Conservation (phyloP, 2,797 vertebrate species). For the Pseudochirops corinnae region DNA sequence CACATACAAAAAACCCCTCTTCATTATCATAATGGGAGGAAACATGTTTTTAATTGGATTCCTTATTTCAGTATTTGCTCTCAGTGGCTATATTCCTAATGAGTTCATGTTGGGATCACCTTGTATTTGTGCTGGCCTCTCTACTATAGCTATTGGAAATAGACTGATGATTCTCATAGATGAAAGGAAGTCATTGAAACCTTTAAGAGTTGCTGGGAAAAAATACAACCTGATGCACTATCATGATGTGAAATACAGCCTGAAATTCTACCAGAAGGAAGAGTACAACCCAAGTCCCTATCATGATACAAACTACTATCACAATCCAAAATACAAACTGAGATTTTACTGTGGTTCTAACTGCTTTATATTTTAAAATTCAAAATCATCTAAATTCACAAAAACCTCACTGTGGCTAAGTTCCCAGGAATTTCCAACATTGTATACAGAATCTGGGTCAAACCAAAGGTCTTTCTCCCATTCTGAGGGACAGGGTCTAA, state of each 20-base stretch:
- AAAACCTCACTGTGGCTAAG: not conserved
- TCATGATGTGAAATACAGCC: too few relatives aligned
- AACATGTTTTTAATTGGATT: not conserved
- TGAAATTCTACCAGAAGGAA: too few relatives aligned
- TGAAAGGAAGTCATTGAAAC: too few relatives aligned
- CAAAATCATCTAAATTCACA: not conserved
- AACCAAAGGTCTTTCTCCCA: slow-evolving; percentile 2
- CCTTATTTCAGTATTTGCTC: not conserved
- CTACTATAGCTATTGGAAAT: not conserved
- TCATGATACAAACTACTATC: too few relatives aligned
- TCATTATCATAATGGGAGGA: not conserved
- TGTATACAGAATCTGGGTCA: not conserved
- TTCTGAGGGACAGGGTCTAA: not conserved
- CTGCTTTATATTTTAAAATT: not conserved
- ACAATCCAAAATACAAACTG: not conserved
- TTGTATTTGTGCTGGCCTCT: not conserved
- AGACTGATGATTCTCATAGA: not conserved
- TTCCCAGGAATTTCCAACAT: not conserved
- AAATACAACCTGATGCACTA: not conserved
- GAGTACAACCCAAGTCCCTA: not conserved
- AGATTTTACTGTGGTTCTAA: too few relatives aligned
- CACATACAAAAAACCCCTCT: not conserved
- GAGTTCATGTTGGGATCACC: not conserved
- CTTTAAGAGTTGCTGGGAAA: not conserved
- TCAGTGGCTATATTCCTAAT: not conserved